These are phyloP conservation scores for Drosophila persimilis DNA, from an alignment of 1,140 invertebrate genomes.

Conservation along the genomic window DNA sequence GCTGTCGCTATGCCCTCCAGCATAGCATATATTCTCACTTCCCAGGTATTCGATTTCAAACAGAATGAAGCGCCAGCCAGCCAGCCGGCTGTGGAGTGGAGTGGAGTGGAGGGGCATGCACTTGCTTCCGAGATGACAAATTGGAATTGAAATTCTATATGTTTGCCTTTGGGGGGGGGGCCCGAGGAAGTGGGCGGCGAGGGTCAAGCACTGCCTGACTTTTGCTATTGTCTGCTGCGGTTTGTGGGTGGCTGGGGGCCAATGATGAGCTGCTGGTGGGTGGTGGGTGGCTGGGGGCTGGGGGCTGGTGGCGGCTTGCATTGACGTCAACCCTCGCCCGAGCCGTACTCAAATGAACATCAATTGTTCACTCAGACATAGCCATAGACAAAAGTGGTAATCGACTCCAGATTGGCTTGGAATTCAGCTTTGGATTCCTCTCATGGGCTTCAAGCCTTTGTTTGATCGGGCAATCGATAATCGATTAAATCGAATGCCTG, in stretches of 20 bases:
- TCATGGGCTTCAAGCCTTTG: neutral
- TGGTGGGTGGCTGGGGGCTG: constrained; percentile 13
- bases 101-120: constrained; percentile 28
- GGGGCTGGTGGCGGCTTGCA: constrained; percentile 8
- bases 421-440: neutral
- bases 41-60: constrained; percentile 46
- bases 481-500: no score
- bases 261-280: constrained; percentile 19
- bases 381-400: constrained; percentile 1
- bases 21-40: constrained; percentile 24
- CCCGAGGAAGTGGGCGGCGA: neutral
- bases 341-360: constrained; percentile 3
- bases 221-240: constrained; percentile 30
- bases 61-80: neutral
- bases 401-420: neutral
- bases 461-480: no score
- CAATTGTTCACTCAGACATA: constrained; percentile 2
- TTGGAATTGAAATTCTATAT: constrained; percentile 72
- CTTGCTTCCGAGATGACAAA: constrained; percentile 69
- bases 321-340: constrained; percentile 42
- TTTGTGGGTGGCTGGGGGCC: constrained; percentile 18
- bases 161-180: constrained; percentile 22
- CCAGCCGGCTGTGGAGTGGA: no score
- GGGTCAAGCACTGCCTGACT: constrained; percentile 35
- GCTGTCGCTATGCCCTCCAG: neutral